Evolutionary conservation across 2,888 invertebrate species (phyloP).

Genomic region (Mactromeris polynyma): DNA sequence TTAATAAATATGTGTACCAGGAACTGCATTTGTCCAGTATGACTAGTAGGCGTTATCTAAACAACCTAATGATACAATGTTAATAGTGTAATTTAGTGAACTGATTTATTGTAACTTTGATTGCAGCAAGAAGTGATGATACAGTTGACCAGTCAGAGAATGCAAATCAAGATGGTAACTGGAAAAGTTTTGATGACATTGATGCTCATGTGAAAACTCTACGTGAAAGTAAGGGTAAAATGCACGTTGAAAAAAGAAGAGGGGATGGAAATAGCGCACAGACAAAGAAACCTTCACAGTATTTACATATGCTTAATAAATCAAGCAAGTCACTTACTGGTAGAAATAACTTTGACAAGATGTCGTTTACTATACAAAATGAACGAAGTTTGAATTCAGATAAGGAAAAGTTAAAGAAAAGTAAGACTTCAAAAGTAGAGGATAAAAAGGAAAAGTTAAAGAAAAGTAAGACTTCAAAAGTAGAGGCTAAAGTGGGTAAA

Average conservation of each 20-base stretch:
- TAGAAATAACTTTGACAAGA: conserved; percentile 56
- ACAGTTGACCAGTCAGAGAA: background rate
- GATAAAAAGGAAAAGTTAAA: background rate
- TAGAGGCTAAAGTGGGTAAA: background rate
- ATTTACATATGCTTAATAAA: conserved; percentile 30
- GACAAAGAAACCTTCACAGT: conserved; percentile 20
- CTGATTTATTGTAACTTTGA: background rate
- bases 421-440: background rate
- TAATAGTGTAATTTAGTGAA: too few relatives aligned
- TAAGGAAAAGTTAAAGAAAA: background rate
- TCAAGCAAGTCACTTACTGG: conserved; percentile 1
- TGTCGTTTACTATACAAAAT: conserved; percentile 31
- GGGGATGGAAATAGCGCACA: too few relatives aligned
- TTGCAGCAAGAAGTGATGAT: conserved; percentile 5
- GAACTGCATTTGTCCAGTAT: too few relatives aligned
- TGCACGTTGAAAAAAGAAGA: background rate
- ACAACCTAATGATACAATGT: too few relatives aligned
- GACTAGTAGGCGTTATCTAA: too few relatives aligned
- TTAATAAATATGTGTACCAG: too few relatives aligned
- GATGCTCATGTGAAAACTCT: background rate
- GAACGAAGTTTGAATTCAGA: background rate
- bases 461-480: background rate
- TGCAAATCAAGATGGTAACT: background rate
- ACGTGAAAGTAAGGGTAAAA: background rate
- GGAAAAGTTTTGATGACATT: background rate